Evolutionary conservation across 2,797 vertebrate species (phyloP), one percentile per base, ranked within the genome.

Genomic region (Hemibagrus guttatus): DNA sequence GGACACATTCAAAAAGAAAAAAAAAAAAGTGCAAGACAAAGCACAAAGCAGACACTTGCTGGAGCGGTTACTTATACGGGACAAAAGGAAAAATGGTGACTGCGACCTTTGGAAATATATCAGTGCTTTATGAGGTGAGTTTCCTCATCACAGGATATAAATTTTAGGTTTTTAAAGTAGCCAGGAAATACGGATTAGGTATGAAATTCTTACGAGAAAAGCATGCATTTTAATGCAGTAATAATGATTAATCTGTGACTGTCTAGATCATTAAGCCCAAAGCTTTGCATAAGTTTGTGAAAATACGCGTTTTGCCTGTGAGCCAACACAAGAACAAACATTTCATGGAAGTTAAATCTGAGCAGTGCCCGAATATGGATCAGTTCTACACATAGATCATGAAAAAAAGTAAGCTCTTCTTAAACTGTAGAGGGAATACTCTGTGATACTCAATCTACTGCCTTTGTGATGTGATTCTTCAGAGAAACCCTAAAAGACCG

Each of bases 1-100:
- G 91, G 39, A 92, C 85, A 84, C 89, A 58, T 72, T 92, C 71
- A 91, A 66, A n/a, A 80, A 78, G 66, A 49, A 49, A 49, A 49
- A 8, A 49, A 91, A 63, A n/a, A 80, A 78, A 76, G 46, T 8
- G 6, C 46, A 84, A 68, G 46, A 81, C 26, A 13, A 59, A 28
- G 42, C 31, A 74, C 39, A 68, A 68, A n/a, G 66, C 54, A 3
- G 16, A 66, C 21, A 19, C 46, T 17, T 52, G n/a, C 8, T 28
- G 12, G 28, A 64, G 81, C 42, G 19, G 28, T 84, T 28, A 42
- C 79, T 71, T 64, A 31, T 31, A 66, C 35, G 74, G 23, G 39
- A n/a, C 26, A 84, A 66, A 39, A 49, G 56, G 56, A 8, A 26
- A 78, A 54, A 52, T 16, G 84, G 28, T 66, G 84, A 16, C 5